These are phyloP conservation scores for Tipula vernalis DNA, from an alignment of 2,888 invertebrate genomes.

Conservation along the genomic window DNA sequence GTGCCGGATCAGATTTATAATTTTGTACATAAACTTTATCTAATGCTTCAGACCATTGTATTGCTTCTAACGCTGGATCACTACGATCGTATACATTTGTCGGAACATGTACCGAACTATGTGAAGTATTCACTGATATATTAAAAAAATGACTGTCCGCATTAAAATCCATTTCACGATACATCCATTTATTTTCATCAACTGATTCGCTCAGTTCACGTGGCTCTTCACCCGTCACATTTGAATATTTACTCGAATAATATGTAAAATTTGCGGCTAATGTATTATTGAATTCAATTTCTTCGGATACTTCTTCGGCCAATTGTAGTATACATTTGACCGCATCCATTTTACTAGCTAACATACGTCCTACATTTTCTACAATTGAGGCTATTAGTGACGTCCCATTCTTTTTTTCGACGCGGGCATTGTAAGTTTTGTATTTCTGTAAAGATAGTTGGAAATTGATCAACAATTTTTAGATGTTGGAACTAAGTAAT, in stretches of 20 bases:
- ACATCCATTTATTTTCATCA: slow-evolving; percentile 32
- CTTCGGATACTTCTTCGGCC: slow-evolving; percentile 56
- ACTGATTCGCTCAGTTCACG: slow-evolving; percentile 26
- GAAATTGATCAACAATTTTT: background rate
- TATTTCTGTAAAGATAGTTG: slow-evolving; percentile 48
- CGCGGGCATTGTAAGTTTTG: slow-evolving; percentile 62
- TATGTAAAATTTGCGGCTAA: slow-evolving; percentile 43
- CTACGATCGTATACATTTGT: slow-evolving; percentile 83
- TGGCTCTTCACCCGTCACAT: slow-evolving; percentile 28
- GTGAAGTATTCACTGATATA: slow-evolving; percentile 62
- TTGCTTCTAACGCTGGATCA: slow-evolving; percentile 56
- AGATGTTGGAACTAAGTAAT: background rate
- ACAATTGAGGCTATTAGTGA: slow-evolving; percentile 67
- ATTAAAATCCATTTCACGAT: slow-evolving; percentile 46
- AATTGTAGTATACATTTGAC: slow-evolving; percentile 41
- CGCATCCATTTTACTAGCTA: slow-evolving; percentile 81
- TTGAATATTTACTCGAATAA: slow-evolving; percentile 72
- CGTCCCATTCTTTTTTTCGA: slow-evolving; percentile 66
- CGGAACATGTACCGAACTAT: slow-evolving; percentile 86
- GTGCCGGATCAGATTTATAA: slow-evolving; percentile 74
- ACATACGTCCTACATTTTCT: slow-evolving; percentile 70
- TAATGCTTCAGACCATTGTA: slow-evolving; percentile 80
- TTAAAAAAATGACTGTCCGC: slow-evolving; percentile 75
- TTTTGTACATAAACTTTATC: slow-evolving; percentile 76
- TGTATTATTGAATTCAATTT: slow-evolving; percentile 41